Conservation (phyloP, 2,797 vertebrate genomes). For the Spea hammondii region DNA sequence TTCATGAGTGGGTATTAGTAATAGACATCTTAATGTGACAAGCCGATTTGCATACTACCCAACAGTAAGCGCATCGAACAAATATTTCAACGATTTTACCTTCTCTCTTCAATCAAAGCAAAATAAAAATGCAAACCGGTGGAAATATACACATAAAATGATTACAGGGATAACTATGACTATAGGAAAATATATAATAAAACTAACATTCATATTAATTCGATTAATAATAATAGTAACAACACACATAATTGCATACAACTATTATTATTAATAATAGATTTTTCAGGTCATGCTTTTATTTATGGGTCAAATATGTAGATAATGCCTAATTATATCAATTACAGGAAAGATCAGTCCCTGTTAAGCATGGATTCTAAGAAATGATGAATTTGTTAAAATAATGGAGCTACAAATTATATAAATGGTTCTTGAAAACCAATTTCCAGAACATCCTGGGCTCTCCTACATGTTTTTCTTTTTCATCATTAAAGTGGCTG, state of each 20-base stretch:
- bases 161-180: not conserved
- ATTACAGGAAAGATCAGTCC: too few relatives aligned
- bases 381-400: not conserved
- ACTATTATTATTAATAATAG: too few relatives aligned
- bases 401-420: conserved; percentile 14
- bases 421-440: conserved; percentile 2
- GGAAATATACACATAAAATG: not conserved
- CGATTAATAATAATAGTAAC: too few relatives aligned
- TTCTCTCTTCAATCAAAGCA: not conserved
- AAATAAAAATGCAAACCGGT: not conserved
- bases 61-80: not conserved
- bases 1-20: conserved; percentile 35
- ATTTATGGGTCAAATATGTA: too few relatives aligned
- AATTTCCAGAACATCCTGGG: not conserved
- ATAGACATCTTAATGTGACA: conserved; percentile 34
- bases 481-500: not conserved
- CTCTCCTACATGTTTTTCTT: not conserved
- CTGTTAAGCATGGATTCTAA: not conserved
- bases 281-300: too few relatives aligned
- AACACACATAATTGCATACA: too few relatives aligned
- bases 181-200: too few relatives aligned
- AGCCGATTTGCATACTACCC: conserved; percentile 21
- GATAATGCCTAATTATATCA: too few relatives aligned
- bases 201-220: too few relatives aligned
- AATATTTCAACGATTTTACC: not conserved